These are phyloP conservation scores for Gymnoscelis rufifasciata DNA, from an alignment of 2,888 invertebrate species.

Conservation along the genomic window DNA sequence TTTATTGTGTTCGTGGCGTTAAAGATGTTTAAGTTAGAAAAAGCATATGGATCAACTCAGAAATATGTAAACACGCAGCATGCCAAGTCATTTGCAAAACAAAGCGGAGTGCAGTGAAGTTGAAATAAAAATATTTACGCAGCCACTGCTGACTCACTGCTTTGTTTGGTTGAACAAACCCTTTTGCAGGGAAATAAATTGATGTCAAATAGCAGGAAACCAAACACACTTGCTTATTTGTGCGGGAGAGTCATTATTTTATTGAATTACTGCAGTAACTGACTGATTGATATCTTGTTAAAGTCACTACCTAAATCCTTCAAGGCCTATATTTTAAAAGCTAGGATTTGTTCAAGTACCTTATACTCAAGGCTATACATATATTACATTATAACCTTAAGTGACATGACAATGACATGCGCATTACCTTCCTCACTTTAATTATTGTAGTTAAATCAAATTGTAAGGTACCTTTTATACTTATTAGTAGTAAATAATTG, in stretches of 20 bases:
- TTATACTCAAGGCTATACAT: no score
- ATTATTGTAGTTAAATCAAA: no score
- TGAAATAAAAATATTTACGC: conserved; percentile 76
- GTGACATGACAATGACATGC: no score
- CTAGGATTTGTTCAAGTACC: no score
- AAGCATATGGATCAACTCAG: conserved; percentile 61
- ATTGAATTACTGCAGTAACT: not conserved
- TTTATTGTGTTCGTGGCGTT: no score
- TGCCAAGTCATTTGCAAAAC: conserved; percentile 73
- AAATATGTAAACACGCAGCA: conserved; percentile 58
- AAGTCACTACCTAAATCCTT: not conserved
- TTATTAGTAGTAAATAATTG: no score
- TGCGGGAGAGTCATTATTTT: not conserved
- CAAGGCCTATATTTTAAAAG: not conserved
- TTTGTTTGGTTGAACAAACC: conserved; percentile 65
- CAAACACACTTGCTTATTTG: conserved; percentile 10
- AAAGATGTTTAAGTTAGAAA: no score
- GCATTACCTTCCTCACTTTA: no score
- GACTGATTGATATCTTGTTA: not conserved
- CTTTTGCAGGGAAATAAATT: conserved; percentile 62
- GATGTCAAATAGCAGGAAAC: conserved; percentile 50
- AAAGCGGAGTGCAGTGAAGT: conserved; percentile 60
- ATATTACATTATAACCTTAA: no score
- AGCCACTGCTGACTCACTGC: conserved; percentile 67
- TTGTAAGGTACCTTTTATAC: no score